These are phyloP conservation scores for Elgaria multicarinata DNA, from an alignment of 2,113 vertebrate species.

Conservation along the genomic window DNA sequence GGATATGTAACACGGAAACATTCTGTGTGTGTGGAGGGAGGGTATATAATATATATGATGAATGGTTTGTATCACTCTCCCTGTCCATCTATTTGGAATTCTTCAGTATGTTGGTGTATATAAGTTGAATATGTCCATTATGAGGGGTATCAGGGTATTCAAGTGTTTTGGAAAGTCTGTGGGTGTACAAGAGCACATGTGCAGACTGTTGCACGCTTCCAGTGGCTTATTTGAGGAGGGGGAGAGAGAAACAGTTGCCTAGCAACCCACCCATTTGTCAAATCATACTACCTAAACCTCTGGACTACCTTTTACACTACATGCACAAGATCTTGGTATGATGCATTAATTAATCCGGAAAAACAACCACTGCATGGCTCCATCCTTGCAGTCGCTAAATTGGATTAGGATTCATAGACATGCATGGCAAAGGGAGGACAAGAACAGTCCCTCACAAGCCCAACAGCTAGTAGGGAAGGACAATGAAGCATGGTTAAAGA, in stretches of 20 bases:
- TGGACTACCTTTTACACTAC: background rate
- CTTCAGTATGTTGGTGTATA: background rate
- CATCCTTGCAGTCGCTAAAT: background rate
- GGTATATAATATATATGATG: background rate
- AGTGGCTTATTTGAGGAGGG: background rate
- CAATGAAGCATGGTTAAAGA: background rate
- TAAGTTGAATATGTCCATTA: background rate
- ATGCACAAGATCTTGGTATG: background rate
- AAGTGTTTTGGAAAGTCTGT: background rate
- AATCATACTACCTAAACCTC: background rate
- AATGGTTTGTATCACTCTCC: background rate
- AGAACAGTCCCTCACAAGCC: background rate
- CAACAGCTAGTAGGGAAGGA: background rate
- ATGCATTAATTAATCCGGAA: background rate
- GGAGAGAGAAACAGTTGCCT: background rate
- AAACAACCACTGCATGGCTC: background rate
- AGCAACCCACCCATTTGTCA: background rate
- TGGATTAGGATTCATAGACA: background rate
- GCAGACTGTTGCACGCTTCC: background rate
- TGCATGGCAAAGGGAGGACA: background rate
- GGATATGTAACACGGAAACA: background rate
- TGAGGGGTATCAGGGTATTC: background rate
- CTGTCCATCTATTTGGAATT: background rate
- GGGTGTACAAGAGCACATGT: background rate
- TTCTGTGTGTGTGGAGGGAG: background rate